Evolutionary conservation across 2,888 invertebrate genomes (phyloP).

Genomic region (Hirtodrosophila duncani): DNA sequence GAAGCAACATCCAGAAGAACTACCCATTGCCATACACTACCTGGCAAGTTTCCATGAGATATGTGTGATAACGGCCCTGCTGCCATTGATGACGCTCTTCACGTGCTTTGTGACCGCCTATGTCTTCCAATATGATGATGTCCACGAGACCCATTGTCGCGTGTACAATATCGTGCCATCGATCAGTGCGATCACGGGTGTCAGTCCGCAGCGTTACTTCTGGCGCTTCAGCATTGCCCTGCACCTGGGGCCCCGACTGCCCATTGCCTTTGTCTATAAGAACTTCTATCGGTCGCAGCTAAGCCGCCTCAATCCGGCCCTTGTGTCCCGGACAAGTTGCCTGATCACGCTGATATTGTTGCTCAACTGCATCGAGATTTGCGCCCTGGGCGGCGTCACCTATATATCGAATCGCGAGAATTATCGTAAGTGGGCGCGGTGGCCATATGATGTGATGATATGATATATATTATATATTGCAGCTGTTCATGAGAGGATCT

Average conservation of each 20-base stretch:
- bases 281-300: constrained; percentile 85
- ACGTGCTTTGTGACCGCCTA: constrained; percentile 93
- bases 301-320: constrained; percentile 56
- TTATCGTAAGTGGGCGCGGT: constrained; percentile 86
- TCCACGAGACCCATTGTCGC: constrained; percentile 96
- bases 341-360: constrained; percentile 87
- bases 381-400: constrained; percentile 92
- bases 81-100: constrained; percentile 90
- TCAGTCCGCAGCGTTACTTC: constrained; percentile 93
- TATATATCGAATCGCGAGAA: constrained; percentile 96
- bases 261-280: constrained; percentile 92
- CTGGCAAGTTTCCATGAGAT: constrained; percentile 87
- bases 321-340: constrained; percentile 79
- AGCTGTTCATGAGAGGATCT: constrained; percentile 94
- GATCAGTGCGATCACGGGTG: constrained; percentile 96
- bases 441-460: background rate
- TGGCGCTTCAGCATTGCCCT: constrained; percentile 95
- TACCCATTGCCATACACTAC: constrained; percentile 83
- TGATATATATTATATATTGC: constrained; percentile 71
- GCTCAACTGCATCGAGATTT: constrained; percentile 90
- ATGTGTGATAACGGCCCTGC: constrained; percentile 89
- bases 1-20: constrained; percentile 9
- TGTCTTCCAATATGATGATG: constrained; percentile 94
- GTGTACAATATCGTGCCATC: constrained; percentile 97
- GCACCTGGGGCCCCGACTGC: constrained; percentile 93